Base-by-base conservation (phyloP, 2,888 invertebrate species). In the Homarus gammarus region DNA sequence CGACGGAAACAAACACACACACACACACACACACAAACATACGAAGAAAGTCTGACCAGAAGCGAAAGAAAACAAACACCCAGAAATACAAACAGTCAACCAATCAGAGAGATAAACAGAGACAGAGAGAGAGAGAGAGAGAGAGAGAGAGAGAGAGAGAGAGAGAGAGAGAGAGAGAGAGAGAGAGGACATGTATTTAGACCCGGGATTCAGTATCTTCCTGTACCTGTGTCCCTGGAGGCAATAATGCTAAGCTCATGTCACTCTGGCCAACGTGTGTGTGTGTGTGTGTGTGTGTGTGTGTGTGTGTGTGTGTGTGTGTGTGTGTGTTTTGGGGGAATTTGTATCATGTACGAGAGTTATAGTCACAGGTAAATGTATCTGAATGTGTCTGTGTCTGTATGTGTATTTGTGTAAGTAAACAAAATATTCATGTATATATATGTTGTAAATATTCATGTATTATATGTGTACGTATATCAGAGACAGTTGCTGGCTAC, bases 361-460 rank as follows among this genome's bases (percentile, higher is more conserved):
- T n/a, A n/a, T n/a, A n/a, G n/a, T n/a, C n/a, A n/a, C n/a, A n/a
- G n/a, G n/a, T n/a, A n/a, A n/a, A n/a, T n/a, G n/a, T 68, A 68
- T 68, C 5, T 68, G 18, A 27, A 68, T 68, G 18, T 68, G 18
- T 68, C 1, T 36, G 36, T 75, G 8, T 75, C 31, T 75, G 36
- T 75, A 75, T 75, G 36, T 75, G 36, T 36, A 75, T 75, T 36
- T 75, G 36, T 75, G 36, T 75, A 75, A n/a, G n/a, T n/a, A n/a
- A n/a, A n/a, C n/a, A n/a, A n/a, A n/a, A n/a, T 75, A 75, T 75
- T 36, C n/a, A 73, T 73, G 31, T 73, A 73, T 73, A 70, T 70
- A 70, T 70, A 70, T 70, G 70, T 70, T n/a, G n/a, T n/a, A n/a
- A n/a, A n/a, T 75, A 75, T 75, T 36, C n/a, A 73, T 73, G 31